Evolutionary conservation across 2,888 invertebrate genomes (phyloP).

Genomic region (Cantharis rufa): DNA sequence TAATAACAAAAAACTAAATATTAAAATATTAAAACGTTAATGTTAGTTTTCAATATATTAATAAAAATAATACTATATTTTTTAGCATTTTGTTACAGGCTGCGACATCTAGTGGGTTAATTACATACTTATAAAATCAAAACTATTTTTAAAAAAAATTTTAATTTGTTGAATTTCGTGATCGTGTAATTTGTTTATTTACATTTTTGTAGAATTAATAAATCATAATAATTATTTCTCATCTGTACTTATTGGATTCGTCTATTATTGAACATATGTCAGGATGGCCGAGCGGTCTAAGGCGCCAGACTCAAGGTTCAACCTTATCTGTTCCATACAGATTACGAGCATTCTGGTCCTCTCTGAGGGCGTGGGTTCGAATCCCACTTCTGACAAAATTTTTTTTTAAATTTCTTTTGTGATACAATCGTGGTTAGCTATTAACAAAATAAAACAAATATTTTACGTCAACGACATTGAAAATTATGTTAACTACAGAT

Average conservation of each 20-base stretch:
- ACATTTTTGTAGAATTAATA: background rate
- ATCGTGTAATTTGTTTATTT: background rate
- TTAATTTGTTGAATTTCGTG: too few relatives aligned
- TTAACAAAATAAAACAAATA: background rate
- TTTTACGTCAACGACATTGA: background rate
- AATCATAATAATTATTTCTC: background rate
- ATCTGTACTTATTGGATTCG: background rate
- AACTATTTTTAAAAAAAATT: background rate
- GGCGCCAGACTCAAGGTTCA: conserved; percentile 72
- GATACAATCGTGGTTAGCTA: background rate
- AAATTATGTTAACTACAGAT: background rate
- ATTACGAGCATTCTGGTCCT: conserved; percentile 57
- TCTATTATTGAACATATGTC: conserved; percentile 56
- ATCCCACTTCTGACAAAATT: conserved; percentile 48
- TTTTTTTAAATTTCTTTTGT: conserved; percentile 19
- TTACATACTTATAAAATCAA: background rate
- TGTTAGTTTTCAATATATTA: too few relatives aligned
- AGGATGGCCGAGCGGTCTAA: conserved; percentile 91
- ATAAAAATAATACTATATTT: background rate
- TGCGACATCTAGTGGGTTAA: background rate
- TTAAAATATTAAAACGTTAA: background rate
- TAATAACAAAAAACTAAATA: background rate
- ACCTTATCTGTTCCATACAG: conserved; percentile 47
- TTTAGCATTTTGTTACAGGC: background rate
- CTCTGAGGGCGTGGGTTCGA: conserved; percentile 58